These are phyloP conservation scores for Eulemur rubriventer DNA, from an alignment of 2,797 vertebrate genomes.

Conservation along the genomic window DNA sequence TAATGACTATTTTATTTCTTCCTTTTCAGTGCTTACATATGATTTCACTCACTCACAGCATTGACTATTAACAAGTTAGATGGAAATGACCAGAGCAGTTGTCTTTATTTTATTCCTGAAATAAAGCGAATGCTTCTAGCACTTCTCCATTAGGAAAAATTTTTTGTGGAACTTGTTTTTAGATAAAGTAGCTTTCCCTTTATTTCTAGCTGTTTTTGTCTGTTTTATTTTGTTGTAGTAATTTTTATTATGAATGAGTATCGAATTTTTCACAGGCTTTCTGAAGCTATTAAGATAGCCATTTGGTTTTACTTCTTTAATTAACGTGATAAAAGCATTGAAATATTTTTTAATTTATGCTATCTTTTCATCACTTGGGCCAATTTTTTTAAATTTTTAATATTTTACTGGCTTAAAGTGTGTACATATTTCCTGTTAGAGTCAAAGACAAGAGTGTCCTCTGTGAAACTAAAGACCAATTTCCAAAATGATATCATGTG, in stretches of 20 bases:
- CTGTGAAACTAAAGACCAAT: background rate
- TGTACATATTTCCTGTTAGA: background rate
- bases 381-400: background rate
- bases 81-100: background rate
- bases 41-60: background rate
- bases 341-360: background rate
- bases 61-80: background rate
- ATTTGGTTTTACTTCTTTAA: background rate
- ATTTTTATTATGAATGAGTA: too few species aligned
- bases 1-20: background rate
- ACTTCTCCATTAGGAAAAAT: background rate
- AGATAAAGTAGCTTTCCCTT: too few species aligned
- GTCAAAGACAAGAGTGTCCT: background rate
- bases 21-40: background rate
- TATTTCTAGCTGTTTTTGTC: too few species aligned
- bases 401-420: background rate
- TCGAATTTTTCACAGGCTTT: background rate
- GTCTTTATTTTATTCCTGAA: background rate
- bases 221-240: too few species aligned
- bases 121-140: background rate
- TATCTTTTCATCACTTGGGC: background rate
- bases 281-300: background rate
- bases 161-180: background rate
- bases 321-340: conserved; percentile 7
- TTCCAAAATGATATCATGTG: background rate